A percentile compares a stretch with the other conserved stretches of the same genome.
Evolutionary conservation across 2,888 invertebrate species (phyloP).

Genomic region (Ormyrus labotus): DNA sequence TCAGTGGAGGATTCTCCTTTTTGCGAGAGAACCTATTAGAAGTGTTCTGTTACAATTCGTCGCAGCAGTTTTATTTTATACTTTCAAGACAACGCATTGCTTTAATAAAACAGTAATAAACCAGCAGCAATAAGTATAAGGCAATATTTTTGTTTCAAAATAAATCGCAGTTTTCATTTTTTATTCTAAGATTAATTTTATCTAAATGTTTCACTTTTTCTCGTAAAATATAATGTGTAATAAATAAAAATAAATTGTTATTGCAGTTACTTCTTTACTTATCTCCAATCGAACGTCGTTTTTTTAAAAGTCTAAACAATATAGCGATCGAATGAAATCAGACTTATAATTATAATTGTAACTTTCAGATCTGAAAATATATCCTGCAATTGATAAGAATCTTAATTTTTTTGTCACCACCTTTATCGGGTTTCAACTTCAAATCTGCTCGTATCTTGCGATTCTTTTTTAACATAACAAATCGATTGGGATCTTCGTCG

Average conservation of each 20-base stretch:
- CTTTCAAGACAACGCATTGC: too few relatives aligned
- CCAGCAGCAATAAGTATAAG: too few relatives aligned
- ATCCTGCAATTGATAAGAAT: slow-evolving; percentile 13
- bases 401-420: background rate
- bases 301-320: slow-evolving; percentile 34
- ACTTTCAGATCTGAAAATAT: slow-evolving; percentile 13
- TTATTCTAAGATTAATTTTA: too few relatives aligned
- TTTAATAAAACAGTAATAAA: too few relatives aligned
- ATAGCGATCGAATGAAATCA: background rate
- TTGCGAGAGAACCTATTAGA: too few relatives aligned
- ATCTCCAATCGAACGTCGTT: background rate
- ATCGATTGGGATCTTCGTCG: background rate
- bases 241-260: slow-evolving; percentile 27
- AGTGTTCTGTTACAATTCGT: too few relatives aligned
- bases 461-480: background rate
- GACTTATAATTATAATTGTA: background rate
- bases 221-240: slow-evolving; percentile 1
- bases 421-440: background rate
- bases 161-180: too few relatives aligned
- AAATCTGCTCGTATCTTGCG: background rate
- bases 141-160: too few relatives aligned
- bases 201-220: background rate
- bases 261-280: slow-evolving; percentile 31
- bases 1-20: too few relatives aligned
- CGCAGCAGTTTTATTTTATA: too few relatives aligned